Evolutionary conservation across 2,113 vertebrate genomes (phyloP).

Genomic region (Pomatostomus ruficeps): DNA sequence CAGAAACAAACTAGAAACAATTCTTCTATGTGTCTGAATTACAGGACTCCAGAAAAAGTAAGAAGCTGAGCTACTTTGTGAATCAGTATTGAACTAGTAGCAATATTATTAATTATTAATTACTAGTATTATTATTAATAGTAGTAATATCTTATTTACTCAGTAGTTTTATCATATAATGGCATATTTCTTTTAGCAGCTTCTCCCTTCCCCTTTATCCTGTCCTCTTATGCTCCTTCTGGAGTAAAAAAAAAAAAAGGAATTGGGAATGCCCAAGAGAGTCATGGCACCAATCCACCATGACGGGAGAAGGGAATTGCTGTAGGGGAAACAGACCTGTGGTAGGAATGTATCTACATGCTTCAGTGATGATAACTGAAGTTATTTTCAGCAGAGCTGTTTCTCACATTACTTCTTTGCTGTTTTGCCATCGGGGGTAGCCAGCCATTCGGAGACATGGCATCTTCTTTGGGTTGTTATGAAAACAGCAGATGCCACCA

Average conservation of each 20-base stretch:
- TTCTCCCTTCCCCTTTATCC: background rate
- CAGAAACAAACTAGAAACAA: background rate
- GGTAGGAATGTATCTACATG: background rate
- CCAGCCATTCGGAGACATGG: background rate
- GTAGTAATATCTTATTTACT: background rate
- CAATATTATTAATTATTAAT: too few species aligned
- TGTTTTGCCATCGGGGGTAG: background rate
- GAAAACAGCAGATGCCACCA: slow-evolving; percentile 52
- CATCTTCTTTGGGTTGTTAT: slow-evolving; percentile 30
- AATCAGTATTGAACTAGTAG: too few species aligned
- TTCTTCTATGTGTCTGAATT: background rate
- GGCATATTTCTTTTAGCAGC: background rate
- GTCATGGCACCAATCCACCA: background rate
- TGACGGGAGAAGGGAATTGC: background rate
- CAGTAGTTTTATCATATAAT: background rate
- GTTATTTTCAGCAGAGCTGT: slow-evolving; percentile 33
- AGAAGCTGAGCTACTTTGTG: background rate
- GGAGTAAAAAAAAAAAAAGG: background rate
- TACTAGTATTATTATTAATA: background rate
- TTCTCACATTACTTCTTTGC: background rate
- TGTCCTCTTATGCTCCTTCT: background rate
- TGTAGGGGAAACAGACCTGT: background rate
- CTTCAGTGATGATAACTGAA: background rate
- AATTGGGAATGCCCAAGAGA: background rate
- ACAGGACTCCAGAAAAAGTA: background rate